Percentiles rank a stretch among this genome's conserved stretches.
Evolutionary conservation across 2,797 vertebrate species (phyloP).

Genomic region (Rhabdomys pumilio): DNA sequence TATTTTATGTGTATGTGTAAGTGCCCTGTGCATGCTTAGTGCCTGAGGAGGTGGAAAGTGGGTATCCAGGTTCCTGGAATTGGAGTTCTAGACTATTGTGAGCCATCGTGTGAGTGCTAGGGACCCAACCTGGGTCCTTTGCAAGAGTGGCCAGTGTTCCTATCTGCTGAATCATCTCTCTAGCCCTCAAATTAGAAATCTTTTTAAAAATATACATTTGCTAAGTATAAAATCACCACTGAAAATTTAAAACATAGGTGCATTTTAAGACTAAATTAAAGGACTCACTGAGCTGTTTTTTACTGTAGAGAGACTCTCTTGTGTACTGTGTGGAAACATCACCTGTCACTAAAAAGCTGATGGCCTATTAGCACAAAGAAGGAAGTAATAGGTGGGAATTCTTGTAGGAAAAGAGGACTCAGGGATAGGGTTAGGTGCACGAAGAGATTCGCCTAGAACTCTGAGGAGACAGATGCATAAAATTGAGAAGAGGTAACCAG

Average conservation of each 20-base stretch:
- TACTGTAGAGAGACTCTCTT: not conserved
- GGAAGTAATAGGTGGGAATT: not conserved
- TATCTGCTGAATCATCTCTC: not conserved
- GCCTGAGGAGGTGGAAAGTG: not conserved
- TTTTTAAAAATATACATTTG: slow-evolving; percentile 33
- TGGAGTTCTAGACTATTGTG: not conserved
- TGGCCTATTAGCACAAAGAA: not conserved
- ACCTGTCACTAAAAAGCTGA: not conserved
- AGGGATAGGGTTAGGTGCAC: not conserved
- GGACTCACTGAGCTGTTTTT: not conserved
- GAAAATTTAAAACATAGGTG: slow-evolving; percentile 61
- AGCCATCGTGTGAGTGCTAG: not conserved
- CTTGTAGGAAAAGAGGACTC: not conserved
- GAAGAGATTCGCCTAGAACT: not conserved
- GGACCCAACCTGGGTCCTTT: not conserved
- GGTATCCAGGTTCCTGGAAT: not conserved
- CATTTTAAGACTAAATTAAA: slow-evolving; percentile 59
- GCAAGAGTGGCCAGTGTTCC: not conserved
- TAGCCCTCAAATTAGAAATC: not conserved
- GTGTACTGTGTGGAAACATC: not conserved
- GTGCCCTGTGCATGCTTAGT: not conserved
- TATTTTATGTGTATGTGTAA: not conserved
- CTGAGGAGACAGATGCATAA: not conserved
- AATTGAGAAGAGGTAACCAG: not conserved
- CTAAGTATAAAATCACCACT: slow-evolving; percentile 45